Evolutionary conservation across 2,797 vertebrate genomes (phyloP), one percentile per base, ranked within the genome.

Genomic region (Micromesistius poutassou): DNA sequence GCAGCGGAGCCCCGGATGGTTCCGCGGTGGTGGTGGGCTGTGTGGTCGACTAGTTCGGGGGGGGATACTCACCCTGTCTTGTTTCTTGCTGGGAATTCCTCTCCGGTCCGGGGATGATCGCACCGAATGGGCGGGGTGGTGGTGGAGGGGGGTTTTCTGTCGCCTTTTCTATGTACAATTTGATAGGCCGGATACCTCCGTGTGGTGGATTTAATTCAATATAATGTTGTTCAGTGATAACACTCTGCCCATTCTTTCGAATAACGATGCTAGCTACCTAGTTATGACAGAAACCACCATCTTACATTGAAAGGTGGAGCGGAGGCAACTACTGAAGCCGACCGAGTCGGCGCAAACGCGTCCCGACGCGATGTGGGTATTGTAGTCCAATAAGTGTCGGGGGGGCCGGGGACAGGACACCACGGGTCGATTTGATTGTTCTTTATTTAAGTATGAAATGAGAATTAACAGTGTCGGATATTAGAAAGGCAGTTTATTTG

Each of bases 41-140:
- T n/a, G n/a, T n/a, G n/a, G n/a, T n/a, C n/a, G n/a, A n/a, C n/a
- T n/a, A n/a, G n/a, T n/a, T n/a, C n/a, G n/a, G n/a, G n/a, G n/a
- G n/a, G n/a, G 85, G 86, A 85, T 89, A 80, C 90, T 92, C 85
- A 91, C 92, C 90, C 90, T 87, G 89, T 71, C 83, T 87, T 89
- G 71, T 84, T 68, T 83, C 84, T 81, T 77, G 78, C 36, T 78
- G 85, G 81, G 87, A 74, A 80, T 77, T 84, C 87, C 81, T 85
- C 88, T 87, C 85, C 83, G 82, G n/a, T n/a, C n/a, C n/a, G n/a
- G n/a, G 78, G 83, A 85, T 88, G 89, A 81, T 74, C 84, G 36
- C 76, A 77, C 42, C 76, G 36, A 83, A 89, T 75, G 85, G 80
- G 85, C 84, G 78, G 62, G 72, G 74, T 85, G 77, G 81, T 81